Evolutionary conservation across 2,113 vertebrate species (phyloP).

Genomic region (Nothocercus julius): DNA sequence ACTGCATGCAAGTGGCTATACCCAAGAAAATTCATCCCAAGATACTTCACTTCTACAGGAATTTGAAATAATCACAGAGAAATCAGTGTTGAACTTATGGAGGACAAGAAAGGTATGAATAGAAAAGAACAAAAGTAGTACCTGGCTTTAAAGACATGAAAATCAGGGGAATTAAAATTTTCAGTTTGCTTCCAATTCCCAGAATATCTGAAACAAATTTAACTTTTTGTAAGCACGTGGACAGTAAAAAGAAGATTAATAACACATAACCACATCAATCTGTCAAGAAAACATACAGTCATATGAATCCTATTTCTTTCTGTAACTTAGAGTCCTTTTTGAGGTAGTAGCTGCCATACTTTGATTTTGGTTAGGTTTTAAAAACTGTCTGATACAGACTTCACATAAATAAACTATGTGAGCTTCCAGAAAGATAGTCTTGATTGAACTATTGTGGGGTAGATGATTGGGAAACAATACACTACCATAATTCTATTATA

Average conservation of each 20-base stretch:
- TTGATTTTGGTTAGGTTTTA: neutral
- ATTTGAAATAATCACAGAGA: neutral
- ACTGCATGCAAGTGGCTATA: neutral
- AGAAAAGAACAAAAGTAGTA: neutral
- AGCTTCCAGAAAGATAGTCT: neutral
- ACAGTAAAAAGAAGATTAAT: neutral
- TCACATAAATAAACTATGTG: accelerated
- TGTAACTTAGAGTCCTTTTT: neutral
- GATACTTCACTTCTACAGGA: neutral
- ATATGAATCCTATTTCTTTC: neutral
- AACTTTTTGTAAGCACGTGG: neutral
- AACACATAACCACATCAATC: neutral
- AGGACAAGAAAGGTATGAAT: neutral
- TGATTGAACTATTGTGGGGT: neutral
- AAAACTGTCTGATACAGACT: neutral
- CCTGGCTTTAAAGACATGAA: neutral
- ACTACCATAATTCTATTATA: neutral
- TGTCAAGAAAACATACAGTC: neutral
- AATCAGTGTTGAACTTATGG: neutral
- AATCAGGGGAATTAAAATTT: neutral
- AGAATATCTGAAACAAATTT: neutral
- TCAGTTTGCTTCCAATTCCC: neutral
- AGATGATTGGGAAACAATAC: neutral
- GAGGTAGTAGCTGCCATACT: neutral
- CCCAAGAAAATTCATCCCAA: neutral